Conservation (phyloP, 53 echinoderm and acorn worm genomes). For the Echinarachnius parma region DNA sequence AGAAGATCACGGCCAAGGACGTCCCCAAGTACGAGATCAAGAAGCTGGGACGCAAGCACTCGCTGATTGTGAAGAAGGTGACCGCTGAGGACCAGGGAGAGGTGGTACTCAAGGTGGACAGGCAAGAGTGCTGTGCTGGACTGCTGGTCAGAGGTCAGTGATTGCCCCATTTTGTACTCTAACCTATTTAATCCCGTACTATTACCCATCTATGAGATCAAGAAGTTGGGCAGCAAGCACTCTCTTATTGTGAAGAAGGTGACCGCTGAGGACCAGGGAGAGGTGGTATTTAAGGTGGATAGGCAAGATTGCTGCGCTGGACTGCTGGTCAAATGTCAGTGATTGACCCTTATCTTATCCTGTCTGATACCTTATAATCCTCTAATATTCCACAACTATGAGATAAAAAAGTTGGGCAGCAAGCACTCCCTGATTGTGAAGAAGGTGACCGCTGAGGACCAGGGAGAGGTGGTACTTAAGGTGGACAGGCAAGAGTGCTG, state of each 20-base stretch:
- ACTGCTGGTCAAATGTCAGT: too few species aligned
- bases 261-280: too few species aligned
- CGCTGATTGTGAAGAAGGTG: slow-evolving; percentile 77
- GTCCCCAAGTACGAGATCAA: slow-evolving; percentile 80
- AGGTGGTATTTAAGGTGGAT: too few species aligned
- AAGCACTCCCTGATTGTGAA: slow-evolving; percentile 80
- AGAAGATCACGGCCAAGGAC: slow-evolving; percentile 75
- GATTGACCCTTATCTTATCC: too few species aligned
- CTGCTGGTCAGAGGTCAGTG: slow-evolving; percentile 82
- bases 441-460: slow-evolving; percentile 64
- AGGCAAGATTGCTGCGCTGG: too few species aligned
- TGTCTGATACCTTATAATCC: too few species aligned
- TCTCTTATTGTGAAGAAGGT: too few species aligned
- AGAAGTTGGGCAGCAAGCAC: too few species aligned
- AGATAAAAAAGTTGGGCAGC: slow-evolving; percentile 78
- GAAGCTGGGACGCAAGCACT: slow-evolving; percentile 76
- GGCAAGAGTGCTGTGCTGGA: slow-evolving; percentile 69
- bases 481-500: slow-evolving; percentile 69
- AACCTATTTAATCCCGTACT: too few species aligned
- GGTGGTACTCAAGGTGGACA: slow-evolving; percentile 66
- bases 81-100: slow-evolving; percentile 74
- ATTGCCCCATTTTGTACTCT: too few species aligned
- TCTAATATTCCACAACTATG: slow-evolving; percentile 78
- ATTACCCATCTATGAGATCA: too few species aligned
- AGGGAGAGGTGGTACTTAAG: slow-evolving; percentile 74